Percentiles rank a stretch among this genome's conserved stretches.
Evolutionary conservation across 2,888 invertebrate species (phyloP).

Genomic region (Nasonovia ribisnigri): DNA sequence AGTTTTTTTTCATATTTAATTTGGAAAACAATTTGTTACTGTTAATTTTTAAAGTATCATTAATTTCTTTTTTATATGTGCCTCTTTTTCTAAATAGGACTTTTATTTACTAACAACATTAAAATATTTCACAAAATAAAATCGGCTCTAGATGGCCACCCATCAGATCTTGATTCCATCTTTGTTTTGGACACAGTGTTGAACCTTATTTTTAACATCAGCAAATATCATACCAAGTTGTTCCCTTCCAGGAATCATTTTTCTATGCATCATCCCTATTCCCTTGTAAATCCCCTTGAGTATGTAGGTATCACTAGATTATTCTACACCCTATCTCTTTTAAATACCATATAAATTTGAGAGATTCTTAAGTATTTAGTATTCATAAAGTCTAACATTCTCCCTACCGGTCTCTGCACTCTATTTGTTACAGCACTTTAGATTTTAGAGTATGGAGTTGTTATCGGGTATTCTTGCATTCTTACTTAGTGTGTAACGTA

Average conservation of each 20-base stretch:
- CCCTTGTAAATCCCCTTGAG: rapidly evolving
- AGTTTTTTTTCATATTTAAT: neutral
- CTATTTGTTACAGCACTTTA: too few relatives aligned
- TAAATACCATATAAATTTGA: neutral
- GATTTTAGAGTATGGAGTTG: too few relatives aligned
- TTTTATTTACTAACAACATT: neutral
- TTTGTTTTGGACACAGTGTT: neutral
- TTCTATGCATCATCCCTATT: neutral
- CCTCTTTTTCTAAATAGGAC: neutral
- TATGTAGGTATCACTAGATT: neutral
- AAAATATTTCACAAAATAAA: neutral
- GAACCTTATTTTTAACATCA: neutral
- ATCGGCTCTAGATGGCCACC: neutral
- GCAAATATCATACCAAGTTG: neutral
- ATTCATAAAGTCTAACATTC: neutral
- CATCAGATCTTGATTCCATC: neutral
- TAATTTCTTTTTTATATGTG: neutral
- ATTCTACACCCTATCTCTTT: neutral
- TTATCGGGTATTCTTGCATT: too few relatives aligned
- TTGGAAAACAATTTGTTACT: neutral
- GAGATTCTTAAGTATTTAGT: neutral
- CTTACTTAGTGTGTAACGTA: too few relatives aligned
- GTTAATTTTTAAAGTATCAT: neutral
- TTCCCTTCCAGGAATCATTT: neutral
- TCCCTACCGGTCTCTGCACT: neutral